Evolutionary conservation across 30 jellyfish, hydroid and myxozoan species (phyloP).

Genomic region (Chironex yamaguchii): DNA sequence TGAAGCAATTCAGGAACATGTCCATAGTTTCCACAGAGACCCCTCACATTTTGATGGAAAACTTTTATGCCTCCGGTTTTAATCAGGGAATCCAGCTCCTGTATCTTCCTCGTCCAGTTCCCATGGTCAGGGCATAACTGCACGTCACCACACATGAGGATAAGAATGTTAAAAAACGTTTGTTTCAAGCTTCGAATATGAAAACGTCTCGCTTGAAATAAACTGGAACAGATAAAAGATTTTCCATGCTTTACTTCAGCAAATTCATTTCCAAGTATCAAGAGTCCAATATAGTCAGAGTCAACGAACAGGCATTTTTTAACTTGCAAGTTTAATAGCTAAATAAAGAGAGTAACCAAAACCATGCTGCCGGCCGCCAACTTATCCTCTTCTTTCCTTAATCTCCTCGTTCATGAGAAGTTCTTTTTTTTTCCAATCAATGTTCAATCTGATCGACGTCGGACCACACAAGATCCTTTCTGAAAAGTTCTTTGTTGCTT

Average conservation of each 20-base stretch:
- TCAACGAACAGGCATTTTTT: slow-evolving; percentile 30
- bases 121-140: slow-evolving; percentile 50
- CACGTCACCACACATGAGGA: slow-evolving; percentile 42
- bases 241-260: slow-evolving; percentile 31
- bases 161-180: not conserved
- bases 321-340: too few species aligned
- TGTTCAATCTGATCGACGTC: too few species aligned
- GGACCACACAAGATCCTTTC: too few species aligned
- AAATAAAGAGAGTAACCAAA: too few species aligned
- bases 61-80: slow-evolving; percentile 10
- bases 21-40: slow-evolving; percentile 24
- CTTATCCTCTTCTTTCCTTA: too few species aligned
- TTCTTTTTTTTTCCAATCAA: too few species aligned
- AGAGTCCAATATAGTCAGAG: slow-evolving; percentile 63
- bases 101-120: not conserved
- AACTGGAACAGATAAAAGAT: slow-evolving; percentile 45
- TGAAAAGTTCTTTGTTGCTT: too few species aligned
- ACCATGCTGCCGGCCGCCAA: too few species aligned
- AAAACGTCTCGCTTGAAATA: slow-evolving; percentile 52
- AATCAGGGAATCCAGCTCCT: slow-evolving; percentile 7
- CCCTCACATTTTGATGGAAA: slow-evolving; percentile 15
- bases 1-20: slow-evolving; percentile 38
- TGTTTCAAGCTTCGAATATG: slow-evolving; percentile 9
- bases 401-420: too few species aligned
- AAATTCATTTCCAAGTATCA: slow-evolving; percentile 57